Percentiles rank a stretch among this genome's conserved stretches.
Evolutionary conservation across 2,113 vertebrate genomes (phyloP).

Genomic region (Catagonus wagneri): DNA sequence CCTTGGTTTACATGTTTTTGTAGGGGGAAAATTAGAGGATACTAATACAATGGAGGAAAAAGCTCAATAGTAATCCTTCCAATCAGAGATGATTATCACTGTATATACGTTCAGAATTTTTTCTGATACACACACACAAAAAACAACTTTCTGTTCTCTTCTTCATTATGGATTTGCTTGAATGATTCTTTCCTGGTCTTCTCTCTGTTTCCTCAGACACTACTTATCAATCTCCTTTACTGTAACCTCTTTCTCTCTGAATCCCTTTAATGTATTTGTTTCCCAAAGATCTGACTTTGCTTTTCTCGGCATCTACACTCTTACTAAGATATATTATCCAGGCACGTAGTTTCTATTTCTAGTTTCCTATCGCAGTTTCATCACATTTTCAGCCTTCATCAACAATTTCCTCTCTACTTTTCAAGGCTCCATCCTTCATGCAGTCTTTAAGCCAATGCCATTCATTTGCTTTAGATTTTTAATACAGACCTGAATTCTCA

Average conservation of each 20-base stretch:
- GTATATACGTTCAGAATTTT: neutral
- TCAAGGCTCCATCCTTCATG: neutral
- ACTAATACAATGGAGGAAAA: neutral
- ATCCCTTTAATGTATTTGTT: neutral
- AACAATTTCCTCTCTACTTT: neutral
- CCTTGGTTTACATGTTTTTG: neutral
- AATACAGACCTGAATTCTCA: neutral
- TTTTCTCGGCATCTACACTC: neutral
- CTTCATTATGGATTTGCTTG: neutral
- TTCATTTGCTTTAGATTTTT: neutral
- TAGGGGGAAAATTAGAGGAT: conserved; percentile 37
- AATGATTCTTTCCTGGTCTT: neutral
- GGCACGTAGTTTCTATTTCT: neutral
- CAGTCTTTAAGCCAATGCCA: neutral
- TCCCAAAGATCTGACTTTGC: neutral
- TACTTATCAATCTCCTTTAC: neutral
- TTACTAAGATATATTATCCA: neutral
- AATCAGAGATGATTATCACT: neutral
- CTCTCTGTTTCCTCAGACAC: neutral
- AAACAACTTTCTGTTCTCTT: neutral
- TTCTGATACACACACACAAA: neutral
- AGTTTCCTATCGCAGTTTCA: neutral
- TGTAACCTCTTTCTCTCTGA: neutral
- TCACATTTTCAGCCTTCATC: neutral
- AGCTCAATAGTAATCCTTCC: neutral